Evolutionary conservation across 2,888 invertebrate species (phyloP).

Genomic region (Orchesella flavescens): DNA sequence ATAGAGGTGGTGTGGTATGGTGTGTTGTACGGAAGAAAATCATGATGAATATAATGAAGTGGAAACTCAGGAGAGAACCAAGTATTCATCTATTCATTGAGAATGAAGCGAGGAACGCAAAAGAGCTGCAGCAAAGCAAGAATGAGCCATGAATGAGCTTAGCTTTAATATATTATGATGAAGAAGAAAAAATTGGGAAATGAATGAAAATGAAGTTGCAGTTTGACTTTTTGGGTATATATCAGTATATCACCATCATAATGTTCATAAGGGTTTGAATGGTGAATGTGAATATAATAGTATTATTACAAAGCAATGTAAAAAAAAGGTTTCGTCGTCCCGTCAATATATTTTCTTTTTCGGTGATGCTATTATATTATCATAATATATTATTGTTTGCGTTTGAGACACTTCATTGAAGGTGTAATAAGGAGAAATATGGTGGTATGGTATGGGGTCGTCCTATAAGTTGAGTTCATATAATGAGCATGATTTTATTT

Average conservation of each 20-base stretch:
- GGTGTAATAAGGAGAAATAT: conserved; percentile 58
- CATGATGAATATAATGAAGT: conserved; percentile 52
- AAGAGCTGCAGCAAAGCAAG: neutral
- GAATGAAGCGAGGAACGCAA: neutral
- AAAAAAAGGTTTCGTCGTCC: neutral
- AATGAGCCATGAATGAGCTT: too few species aligned
- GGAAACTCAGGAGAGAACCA: conserved; percentile 43
- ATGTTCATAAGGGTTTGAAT: too few species aligned
- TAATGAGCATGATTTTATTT: neutral
- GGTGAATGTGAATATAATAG: too few species aligned
- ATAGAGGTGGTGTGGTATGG: too few species aligned
- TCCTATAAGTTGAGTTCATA: conserved; percentile 3
- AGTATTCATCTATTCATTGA: neutral
- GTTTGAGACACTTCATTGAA: conserved; percentile 57
- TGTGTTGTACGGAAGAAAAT: conserved; percentile 13
- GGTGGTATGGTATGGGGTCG: conserved; percentile 12
- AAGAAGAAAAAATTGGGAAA: neutral
- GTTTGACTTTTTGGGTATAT: too few species aligned
- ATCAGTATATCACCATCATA: too few species aligned
- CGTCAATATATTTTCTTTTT: too few species aligned
- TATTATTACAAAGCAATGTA: too few species aligned
- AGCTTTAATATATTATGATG: neutral
- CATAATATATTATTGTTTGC: conserved; percentile 42
- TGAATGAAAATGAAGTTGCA: neutral
- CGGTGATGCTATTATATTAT: too few species aligned